A percentile compares a stretch with the other conserved stretches of the same genome.
These are phyloP conservation scores for Mastomys coucha DNA, from an alignment of 2,113 vertebrate genomes.

Conservation along the genomic window DNA sequence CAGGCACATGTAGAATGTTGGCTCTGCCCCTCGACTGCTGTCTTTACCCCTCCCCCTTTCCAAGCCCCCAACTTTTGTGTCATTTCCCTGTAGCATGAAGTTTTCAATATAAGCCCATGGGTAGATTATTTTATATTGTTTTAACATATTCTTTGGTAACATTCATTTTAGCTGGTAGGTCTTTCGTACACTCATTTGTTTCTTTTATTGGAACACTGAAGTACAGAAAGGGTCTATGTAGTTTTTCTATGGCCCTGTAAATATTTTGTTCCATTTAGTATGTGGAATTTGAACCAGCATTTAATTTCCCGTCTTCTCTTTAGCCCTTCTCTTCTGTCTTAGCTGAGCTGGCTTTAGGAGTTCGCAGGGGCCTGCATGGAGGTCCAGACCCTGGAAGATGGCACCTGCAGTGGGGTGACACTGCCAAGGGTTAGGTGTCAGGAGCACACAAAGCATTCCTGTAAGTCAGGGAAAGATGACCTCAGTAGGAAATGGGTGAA, in stretches of 20 bases:
- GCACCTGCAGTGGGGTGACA: not conserved
- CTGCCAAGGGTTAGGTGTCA: not conserved
- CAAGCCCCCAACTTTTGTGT: not conserved
- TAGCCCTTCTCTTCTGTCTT: not conserved
- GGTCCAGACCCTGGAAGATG: not conserved
- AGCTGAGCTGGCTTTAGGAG: not conserved
- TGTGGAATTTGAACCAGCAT: not conserved
- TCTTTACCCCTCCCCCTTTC: not conserved
- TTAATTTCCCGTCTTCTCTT: not conserved
- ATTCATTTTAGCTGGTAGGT: slow-evolving; percentile 3
- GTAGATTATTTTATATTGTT: not conserved
- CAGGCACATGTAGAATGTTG: not conserved
- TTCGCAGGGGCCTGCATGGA: slow-evolving; percentile 1
- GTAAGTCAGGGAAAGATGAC: not conserved
- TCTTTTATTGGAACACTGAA: slow-evolving; percentile 26
- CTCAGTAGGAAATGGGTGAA: not conserved
- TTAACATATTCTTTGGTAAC: not conserved
- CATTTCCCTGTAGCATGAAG: not conserved
- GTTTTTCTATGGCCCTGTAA: not conserved
- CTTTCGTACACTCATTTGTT: slow-evolving; percentile 9
- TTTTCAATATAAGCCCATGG: not conserved
- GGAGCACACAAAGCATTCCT: not conserved
- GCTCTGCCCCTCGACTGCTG: too few species aligned
- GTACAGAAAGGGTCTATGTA: not conserved
- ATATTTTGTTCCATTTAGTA: slow-evolving; percentile 4